These are phyloP conservation scores for Dimorphilus gyrociliatus DNA, from an alignment of 2,888 invertebrate species.

Conservation along the genomic window DNA sequence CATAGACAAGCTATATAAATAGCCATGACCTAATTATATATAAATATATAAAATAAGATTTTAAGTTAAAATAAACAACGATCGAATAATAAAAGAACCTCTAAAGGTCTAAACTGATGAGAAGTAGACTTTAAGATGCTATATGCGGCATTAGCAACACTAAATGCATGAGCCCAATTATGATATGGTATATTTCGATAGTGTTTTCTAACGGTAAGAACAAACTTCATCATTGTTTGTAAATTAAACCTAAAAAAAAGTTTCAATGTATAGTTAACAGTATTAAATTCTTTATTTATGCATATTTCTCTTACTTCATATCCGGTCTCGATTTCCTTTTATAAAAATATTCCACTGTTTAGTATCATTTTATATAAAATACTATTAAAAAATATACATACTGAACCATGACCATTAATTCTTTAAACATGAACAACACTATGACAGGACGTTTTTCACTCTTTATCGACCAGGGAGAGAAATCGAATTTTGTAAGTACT, in stretches of 20 bases:
- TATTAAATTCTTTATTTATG: too few species aligned
- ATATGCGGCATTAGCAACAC: slow-evolving; percentile 67
- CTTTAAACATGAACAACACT: slow-evolving; percentile 58
- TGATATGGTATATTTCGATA: slow-evolving; percentile 68
- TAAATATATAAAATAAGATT: not conserved
- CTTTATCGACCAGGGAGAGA: slow-evolving; percentile 54
- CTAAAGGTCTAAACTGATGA: slow-evolving; percentile 45
- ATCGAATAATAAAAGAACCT: too few species aligned
- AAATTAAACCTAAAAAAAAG: slow-evolving; percentile 46
- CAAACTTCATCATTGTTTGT: slow-evolving; percentile 52
- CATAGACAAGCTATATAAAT: slow-evolving; percentile 49
- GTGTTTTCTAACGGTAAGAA: slow-evolving; percentile 65
- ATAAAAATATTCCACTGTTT: too few species aligned
- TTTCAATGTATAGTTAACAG: too few species aligned
- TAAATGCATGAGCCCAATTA: slow-evolving; percentile 70
- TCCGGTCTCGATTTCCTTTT: too few species aligned
- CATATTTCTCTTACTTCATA: too few species aligned
- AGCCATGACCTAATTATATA: slow-evolving; percentile 5
- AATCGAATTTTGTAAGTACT: slow-evolving; percentile 44
- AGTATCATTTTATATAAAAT: too few species aligned
- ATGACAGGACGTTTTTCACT: slow-evolving; percentile 57
- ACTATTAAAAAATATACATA: slow-evolving; percentile 8
- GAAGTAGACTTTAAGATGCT: slow-evolving; percentile 49
- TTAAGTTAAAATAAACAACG: slow-evolving; percentile 15
- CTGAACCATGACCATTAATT: slow-evolving; percentile 48